Conservation (phyloP, 2,797 vertebrate genomes). For the Tolypeutes matacus region DNA sequence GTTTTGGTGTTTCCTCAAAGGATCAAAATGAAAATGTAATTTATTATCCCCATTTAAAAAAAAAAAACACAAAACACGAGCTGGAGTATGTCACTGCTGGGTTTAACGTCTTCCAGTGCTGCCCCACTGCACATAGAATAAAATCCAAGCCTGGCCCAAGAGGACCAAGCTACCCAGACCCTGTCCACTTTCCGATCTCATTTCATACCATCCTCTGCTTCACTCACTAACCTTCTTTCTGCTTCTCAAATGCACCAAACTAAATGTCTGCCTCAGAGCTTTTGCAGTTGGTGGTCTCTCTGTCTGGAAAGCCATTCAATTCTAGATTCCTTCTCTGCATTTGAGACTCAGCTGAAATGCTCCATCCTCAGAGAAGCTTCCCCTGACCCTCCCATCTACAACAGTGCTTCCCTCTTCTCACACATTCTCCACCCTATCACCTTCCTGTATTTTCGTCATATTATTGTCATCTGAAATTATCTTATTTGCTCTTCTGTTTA, state of each 20-base stretch:
- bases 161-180: rapidly evolving
- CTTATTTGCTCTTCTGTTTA: background rate
- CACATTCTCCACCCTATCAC: background rate
- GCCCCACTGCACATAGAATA: background rate
- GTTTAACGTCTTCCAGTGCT: too few species aligned
- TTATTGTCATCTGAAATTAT: background rate
- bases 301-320: background rate
- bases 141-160: rapidly evolving
- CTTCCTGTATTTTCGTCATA: background rate
- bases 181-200: rapidly evolving
- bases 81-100: too few species aligned
- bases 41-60: background rate
- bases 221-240: background rate
- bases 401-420: background rate
- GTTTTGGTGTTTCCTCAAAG: background rate
- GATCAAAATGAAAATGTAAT: background rate
- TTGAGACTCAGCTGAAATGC: background rate
- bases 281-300: background rate
- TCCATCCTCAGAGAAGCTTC: background rate
- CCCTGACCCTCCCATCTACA: background rate
- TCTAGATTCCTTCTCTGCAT: background rate
- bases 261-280: background rate
- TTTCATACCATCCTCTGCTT: background rate
- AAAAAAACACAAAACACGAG: background rate
- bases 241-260: background rate